Conservation (phyloP, 2,113 vertebrate genomes). For the Addax nasomaculatus region DNA sequence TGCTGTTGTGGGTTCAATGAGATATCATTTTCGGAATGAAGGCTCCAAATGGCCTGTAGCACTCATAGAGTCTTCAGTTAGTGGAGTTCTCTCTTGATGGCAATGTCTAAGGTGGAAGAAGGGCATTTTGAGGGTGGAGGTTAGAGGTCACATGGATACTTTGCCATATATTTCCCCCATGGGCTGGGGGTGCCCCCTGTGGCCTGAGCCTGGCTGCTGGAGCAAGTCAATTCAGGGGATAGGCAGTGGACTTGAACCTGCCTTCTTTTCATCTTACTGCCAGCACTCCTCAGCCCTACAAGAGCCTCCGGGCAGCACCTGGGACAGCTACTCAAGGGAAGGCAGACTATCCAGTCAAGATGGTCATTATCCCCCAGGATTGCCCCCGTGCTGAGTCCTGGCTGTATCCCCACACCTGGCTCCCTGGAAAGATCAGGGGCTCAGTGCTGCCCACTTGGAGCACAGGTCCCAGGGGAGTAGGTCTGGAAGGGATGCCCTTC, state of each 20-base stretch:
- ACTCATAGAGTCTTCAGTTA: neutral
- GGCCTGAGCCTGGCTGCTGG: neutral
- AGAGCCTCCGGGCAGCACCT: neutral
- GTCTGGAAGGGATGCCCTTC: neutral
- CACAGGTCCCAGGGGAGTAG: rapidly evolving
- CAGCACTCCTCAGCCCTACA: neutral
- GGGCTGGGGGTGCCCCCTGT: neutral
- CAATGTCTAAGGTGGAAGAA: neutral
- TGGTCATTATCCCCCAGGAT: neutral
- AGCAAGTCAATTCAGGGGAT: neutral
- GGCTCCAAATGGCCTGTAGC: neutral
- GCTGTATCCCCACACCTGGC: neutral
- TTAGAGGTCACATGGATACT: neutral
- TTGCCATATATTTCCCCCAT: neutral
- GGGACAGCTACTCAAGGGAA: neutral
- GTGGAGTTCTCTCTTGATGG: neutral
- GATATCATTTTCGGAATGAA: neutral
- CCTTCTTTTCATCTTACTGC: neutral
- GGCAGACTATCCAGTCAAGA: too few species aligned
- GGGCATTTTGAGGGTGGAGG: neutral
- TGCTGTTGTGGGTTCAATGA: neutral
- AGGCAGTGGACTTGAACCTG: neutral
- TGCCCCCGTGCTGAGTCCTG: neutral
- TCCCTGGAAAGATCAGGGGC: neutral
- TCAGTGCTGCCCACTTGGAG: neutral